Base-by-base conservation (phyloP, 2,888 invertebrate species). In the Tinea trinotella region DNA sequence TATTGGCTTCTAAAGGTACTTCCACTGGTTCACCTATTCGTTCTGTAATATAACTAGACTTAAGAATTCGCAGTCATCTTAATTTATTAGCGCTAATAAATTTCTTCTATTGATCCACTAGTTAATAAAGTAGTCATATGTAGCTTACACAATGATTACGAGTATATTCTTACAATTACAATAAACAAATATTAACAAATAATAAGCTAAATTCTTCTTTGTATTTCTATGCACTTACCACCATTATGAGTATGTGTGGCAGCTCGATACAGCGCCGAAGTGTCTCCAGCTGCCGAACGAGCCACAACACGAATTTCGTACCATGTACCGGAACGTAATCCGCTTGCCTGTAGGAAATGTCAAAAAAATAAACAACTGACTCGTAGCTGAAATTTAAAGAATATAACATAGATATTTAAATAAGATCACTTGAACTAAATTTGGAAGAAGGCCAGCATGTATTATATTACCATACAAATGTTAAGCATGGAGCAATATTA, bases 291-390 rank as follows among this genome's bases (percentile, higher is more conserved):
- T 55, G 87, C 71, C 56, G 88, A 85, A 59, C 74, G 81, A 48
- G 88, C 88, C 44, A 76, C 73, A 60, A 89, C 84, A 56, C 88
- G 85, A 44, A 89, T 64, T 63, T 89, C 88, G 69, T 88, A 88
- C 89, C 89, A 89, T 46, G 86, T 74, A 56, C 87, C 88, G 48
- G 89, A 80, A 53, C 67, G 67, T 64, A 89, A 76, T 55, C 79
- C 77, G 56, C 70, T 71, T 55, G 86, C 88, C 62, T 89, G 70
- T 88, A 68, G 71, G 78, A 40, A n/a, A 2, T 40, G 24, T 24
- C 9, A 7, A 7, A 24, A 7, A 24, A 24, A 50, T 13, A 19
- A 10, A 34, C 10, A n/a, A n/a, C n/a, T n/a, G n/a, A n/a, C n/a
- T n/a, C n/a, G n/a, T n/a, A n/a, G n/a, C n/a, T n/a, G n/a, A n/a